phyloP scores from a whole-genome alignment of 2,888 invertebrate genomes.

The Seira sanloemensis region DNA sequence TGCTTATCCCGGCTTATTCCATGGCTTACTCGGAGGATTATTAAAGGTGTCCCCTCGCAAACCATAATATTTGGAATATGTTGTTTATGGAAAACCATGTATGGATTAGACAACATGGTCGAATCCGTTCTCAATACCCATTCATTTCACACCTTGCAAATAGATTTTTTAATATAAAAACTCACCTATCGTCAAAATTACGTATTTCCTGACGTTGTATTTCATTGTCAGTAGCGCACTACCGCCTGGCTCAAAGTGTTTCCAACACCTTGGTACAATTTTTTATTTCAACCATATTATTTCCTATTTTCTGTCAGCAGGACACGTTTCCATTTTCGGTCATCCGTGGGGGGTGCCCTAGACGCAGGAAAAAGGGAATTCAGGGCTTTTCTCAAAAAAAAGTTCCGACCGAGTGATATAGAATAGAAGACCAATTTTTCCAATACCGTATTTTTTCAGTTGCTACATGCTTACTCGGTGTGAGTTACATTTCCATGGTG shows the following conservation, averaged over 20 bases:
- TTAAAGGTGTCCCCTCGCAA: too few relatives aligned
- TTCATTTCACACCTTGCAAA: not conserved
- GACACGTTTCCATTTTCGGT: constrained; percentile 63
- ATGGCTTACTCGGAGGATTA: not conserved
- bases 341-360: constrained; percentile 55
- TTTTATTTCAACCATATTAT: constrained; percentile 9
- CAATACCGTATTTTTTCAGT: not conserved
- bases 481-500: not conserved
- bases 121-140: too few relatives aligned
- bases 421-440: not conserved
- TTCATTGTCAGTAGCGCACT: not conserved
- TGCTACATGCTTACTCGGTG: not conserved
- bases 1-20: not conserved
- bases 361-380: constrained; percentile 8
- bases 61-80: too few relatives aligned
- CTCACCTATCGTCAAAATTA: not conserved
- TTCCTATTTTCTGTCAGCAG: constrained; percentile 53
- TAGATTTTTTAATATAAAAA: too few relatives aligned
- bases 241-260: constrained; percentile 1
- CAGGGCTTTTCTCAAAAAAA: not conserved
- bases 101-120: too few relatives aligned
- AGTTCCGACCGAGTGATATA: not conserved
- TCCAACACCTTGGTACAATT: constrained; percentile 8
- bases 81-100: too few relatives aligned
- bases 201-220: too few relatives aligned